Evolutionary conservation across 2,888 invertebrate species (phyloP).

Genomic region (Caenorhabditis doughertyi): DNA sequence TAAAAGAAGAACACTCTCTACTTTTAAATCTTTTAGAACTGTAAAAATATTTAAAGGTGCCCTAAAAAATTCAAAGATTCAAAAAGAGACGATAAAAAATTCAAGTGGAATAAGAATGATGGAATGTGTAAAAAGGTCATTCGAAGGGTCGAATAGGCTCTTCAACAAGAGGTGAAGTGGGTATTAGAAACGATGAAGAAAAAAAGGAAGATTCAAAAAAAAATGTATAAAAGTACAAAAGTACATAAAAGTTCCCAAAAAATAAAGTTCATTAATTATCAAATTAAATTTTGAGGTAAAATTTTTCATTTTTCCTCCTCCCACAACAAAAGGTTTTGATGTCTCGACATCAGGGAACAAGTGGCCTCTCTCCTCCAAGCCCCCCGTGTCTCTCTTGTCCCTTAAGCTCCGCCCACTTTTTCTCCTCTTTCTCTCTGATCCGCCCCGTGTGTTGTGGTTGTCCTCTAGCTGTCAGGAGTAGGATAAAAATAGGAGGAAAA

Average conservation of each 20-base stretch:
- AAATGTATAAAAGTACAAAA: not conserved
- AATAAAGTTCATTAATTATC: conserved; percentile 20
- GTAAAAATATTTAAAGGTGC: too few species aligned
- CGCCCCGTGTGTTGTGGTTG: conserved; percentile 17
- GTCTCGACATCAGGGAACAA: conserved; percentile 39
- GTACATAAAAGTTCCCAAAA: not conserved
- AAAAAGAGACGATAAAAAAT: not conserved
- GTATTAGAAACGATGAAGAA: conserved; percentile 1
- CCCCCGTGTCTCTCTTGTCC: conserved; percentile 12
- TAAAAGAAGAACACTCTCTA: too few species aligned
- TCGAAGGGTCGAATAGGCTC: not conserved
- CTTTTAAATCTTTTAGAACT: too few species aligned
- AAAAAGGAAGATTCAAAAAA: not conserved
- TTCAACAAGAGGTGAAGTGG: conserved; percentile 9
- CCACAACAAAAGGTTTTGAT: not conserved
- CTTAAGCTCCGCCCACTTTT: not conserved
- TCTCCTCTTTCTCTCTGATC: conserved; percentile 27
- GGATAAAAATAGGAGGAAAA: not conserved
- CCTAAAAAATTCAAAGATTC: not conserved
- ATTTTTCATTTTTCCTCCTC: not conserved
- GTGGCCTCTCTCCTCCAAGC: conserved; percentile 51
- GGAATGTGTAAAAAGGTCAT: conserved; percentile 29
- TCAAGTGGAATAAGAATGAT: not conserved
- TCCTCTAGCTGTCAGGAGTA: conserved; percentile 33
- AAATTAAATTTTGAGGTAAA: conserved; percentile 30